Conservation (phyloP, 2,113 vertebrate species). For the Cyanistes caeruleus region DNA sequence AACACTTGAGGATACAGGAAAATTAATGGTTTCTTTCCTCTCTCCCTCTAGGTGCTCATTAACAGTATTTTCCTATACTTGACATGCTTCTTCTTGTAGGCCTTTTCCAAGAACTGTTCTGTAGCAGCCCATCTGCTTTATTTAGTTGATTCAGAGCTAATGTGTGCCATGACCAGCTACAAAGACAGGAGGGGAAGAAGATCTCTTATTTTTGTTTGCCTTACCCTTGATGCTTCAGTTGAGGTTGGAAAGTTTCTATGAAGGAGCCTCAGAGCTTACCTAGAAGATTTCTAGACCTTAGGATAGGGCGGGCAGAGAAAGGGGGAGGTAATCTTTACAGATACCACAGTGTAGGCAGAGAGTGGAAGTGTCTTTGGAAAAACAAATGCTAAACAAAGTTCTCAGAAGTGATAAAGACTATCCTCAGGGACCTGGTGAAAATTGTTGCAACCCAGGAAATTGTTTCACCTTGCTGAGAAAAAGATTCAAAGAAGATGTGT, state of each 20-base stretch:
- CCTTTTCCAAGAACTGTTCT: not conserved
- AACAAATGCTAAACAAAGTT: not conserved
- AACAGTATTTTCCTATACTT: conserved; percentile 28
- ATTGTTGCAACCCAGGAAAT: not conserved
- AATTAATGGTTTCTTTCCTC: conserved; percentile 12
- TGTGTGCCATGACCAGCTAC: not conserved
- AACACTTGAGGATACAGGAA: conserved; percentile 32
- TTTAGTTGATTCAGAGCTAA: conserved; percentile 1
- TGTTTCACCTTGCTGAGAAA: not conserved
- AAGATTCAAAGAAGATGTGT: not conserved
- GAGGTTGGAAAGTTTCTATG: not conserved
- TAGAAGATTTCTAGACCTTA: not conserved
- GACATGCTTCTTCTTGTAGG: not conserved
- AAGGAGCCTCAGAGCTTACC: not conserved
- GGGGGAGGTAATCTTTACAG: not conserved
- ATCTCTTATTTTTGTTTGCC: not conserved
- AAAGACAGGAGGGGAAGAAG: not conserved
- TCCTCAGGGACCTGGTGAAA: not conserved
- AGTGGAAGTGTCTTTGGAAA: not conserved
- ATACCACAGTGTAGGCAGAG: not conserved
- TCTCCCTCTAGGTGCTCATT: conserved; percentile 7
- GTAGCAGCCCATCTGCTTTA: not conserved
- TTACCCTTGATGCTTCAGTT: not conserved
- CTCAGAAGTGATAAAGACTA: not conserved
- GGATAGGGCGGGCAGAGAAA: not conserved